Base-by-base conservation (phyloP, 2,797 vertebrate genomes). In the Threskiornis aethiopicus region DNA sequence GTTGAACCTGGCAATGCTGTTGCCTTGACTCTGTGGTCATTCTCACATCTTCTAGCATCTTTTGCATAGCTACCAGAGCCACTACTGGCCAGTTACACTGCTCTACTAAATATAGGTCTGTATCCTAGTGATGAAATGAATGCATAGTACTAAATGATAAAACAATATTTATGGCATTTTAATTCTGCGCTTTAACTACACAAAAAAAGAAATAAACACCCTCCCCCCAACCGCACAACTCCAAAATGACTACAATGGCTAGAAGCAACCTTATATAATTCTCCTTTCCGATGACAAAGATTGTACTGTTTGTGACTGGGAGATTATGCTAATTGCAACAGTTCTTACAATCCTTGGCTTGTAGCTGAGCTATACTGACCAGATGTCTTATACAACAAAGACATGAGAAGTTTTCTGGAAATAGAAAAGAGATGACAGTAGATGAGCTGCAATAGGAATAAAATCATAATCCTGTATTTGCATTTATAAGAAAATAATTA, bases 321-420 rank as follows among this genome's bases (percentile, higher is more conserved):
- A 91, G 80, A 90, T 91, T 79, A 94, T 58, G 66, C 70, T 87
- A 91, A 95, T 44, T 90, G 51, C 87, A 94, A 77, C 39, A 73
- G 44, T 82, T 87, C 87, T 93, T 84, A 88, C 58, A 91, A 66
- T 87, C 55, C 62, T 59, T 64, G 55, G 47, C 77, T 96, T 90
- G 79, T 52, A 88, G 75, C 77, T 91, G 70, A 91, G 89, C 72
- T 86, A 81, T 47, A 54, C 49, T 91, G 89, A 86, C 76, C 83
- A 94, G 57, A 84, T 84, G 54, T 59, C 85, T 89, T 72, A 84
- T 10, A 37, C 52, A 84, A 84, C n/a, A 78, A 79, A 89, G 42
- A 69, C 42, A 66, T 52, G 59, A 91, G 41, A 92, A 89, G 41
- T 58, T 55, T 84, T 77, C 75, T 83, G 61, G 55, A 92, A 95